Conservation (phyloP, 2,797 vertebrate genomes). For the Chelmon rostratus region DNA sequence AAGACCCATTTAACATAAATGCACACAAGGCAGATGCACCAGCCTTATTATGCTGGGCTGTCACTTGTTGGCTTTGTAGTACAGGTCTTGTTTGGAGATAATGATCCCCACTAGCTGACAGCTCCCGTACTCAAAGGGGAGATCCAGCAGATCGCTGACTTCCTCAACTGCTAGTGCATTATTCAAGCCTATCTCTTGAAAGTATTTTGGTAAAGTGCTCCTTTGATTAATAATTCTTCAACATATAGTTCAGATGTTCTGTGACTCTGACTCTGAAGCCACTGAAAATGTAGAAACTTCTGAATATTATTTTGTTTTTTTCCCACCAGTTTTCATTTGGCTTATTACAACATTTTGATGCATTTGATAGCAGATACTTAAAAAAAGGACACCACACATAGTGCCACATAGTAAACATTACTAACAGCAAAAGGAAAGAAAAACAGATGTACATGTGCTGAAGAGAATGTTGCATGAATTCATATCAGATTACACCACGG, state of each 20-base stretch:
- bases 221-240: constrained; percentile 38
- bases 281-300: background rate
- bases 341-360: background rate
- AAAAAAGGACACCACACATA: background rate
- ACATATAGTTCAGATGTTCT: background rate
- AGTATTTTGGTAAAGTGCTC: constrained; percentile 18
- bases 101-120: constrained; percentile 71
- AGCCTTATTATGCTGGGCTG: constrained; percentile 57
- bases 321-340: background rate
- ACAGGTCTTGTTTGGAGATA: constrained; percentile 64
- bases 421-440: background rate
- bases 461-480: constrained; percentile 5
- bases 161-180: constrained; percentile 38
- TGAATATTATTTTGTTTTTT: background rate
- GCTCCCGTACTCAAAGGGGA: constrained; percentile 38
- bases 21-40: constrained; percentile 61
- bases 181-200: constrained; percentile 52
- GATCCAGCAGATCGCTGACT: constrained; percentile 46
- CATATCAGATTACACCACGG: constrained; percentile 20
- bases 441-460: background rate
- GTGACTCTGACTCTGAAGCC: background rate
- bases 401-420: background rate
- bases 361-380: background rate
- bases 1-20: constrained; percentile 65
- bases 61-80: constrained; percentile 63